Percentiles rank a stretch among this genome's conserved stretches.
Evolutionary conservation across 2,113 vertebrate species (phyloP).

Genomic region (Halichoeres trimaculatus): DNA sequence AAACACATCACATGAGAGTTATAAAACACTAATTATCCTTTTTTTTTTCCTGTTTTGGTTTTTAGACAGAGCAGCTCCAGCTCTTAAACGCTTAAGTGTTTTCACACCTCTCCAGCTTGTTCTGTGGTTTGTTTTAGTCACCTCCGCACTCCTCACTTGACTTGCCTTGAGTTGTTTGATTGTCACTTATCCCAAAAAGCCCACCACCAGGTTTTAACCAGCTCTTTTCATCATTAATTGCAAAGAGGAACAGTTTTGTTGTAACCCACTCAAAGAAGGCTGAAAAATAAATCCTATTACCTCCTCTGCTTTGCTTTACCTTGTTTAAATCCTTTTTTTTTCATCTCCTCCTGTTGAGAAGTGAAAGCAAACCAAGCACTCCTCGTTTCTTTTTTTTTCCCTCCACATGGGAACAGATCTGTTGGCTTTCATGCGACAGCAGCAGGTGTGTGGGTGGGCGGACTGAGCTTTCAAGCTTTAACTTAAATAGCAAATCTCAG

Average conservation of each 20-base stretch:
- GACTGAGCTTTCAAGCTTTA: conserved; percentile 39
- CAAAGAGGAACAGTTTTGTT: conserved; percentile 6
- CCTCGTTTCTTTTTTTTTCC: conserved; percentile 19
- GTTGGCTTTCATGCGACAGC: conserved; percentile 35
- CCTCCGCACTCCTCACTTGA: background rate
- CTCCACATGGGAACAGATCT: conserved; percentile 29
- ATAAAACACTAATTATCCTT: no score
- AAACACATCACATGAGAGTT: no score
- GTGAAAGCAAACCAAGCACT: background rate
- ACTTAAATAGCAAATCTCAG: conserved; percentile 55
- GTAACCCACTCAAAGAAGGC: conserved; percentile 17
- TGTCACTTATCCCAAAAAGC: background rate
- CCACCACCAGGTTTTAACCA: conserved; percentile 1
- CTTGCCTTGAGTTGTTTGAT: background rate
- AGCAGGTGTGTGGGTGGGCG: conserved; percentile 71
- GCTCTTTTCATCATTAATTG: conserved; percentile 23
- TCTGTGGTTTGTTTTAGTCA: conserved; percentile 15
- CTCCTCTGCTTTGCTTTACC: conserved; percentile 9
- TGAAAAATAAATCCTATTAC: conserved; percentile 33
- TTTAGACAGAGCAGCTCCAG: no score
- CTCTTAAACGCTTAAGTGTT: no score
- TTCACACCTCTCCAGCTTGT: background rate
- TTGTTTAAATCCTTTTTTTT: conserved; percentile 1
- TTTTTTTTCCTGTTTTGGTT: background rate
- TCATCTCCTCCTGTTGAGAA: background rate